Evolutionary conservation across 2,113 vertebrate genomes (phyloP), one percentile per base, ranked within the genome.

Genomic region (Chloroceryle aenea): DNA sequence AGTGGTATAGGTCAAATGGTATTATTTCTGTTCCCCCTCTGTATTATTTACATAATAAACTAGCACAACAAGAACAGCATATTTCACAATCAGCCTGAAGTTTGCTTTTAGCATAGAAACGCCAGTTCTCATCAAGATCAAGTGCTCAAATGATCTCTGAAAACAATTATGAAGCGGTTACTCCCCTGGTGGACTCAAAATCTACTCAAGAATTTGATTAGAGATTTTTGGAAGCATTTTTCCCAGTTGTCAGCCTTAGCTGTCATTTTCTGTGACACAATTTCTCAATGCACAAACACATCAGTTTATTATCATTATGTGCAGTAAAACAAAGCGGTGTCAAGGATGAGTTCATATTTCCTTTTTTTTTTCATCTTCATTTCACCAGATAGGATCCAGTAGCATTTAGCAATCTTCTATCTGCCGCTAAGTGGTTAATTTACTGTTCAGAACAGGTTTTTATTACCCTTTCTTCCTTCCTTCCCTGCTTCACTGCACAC

Each of bases 381-480:
- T 80, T 80, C 74, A 85, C 53, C 55, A 55, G 80, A 68, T 92
- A 64, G 45, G 21, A 91, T 78, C 52, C 61, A 40, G 80, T 16
- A 59, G 45, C 29, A 74, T 79, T 87, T 84, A 85, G 69, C 2
- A 10, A 32, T 59, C 66, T 83, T 82, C 90, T 52, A 27, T 67
- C 89, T 94, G 77, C 40, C 62, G 53, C 38, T 89, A 94, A 97
- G 85, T 93, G 85, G 91, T 93, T 96, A 94, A 95, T 95, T 84
- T 78, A 58, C 43, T 93, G 86, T 80, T 97, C 83, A 94, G 93
- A 97, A 61, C 55, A 75, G 79, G 74, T 68, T 75, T 91, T 97
- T 93, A 83, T 89, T 85, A 61, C 83, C n/a, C 81, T 88, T 97
- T 89, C 55, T 92, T 95, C 80, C 58, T 93, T 90, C 72, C 58